phyloP scores from a whole-genome alignment of 2,888 invertebrate species.

The Sphinx pinastri region DNA sequence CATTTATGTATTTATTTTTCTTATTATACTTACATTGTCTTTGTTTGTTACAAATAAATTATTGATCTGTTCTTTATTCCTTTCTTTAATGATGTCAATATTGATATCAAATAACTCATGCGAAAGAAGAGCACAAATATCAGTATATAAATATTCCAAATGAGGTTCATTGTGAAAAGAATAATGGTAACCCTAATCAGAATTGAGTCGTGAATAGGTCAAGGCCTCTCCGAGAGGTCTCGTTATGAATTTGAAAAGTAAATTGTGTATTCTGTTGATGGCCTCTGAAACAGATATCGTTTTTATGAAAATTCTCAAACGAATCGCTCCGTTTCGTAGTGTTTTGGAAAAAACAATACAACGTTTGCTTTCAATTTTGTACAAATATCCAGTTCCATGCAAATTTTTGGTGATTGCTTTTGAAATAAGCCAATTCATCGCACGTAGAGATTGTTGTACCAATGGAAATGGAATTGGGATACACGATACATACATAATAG shows the following conservation, averaged over 20 bases:
- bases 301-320: constrained; percentile 39
- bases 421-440: constrained; percentile 7
- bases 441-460: neutral
- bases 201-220: constrained; percentile 29
- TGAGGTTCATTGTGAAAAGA: neutral
- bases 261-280: constrained; percentile 46
- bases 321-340: constrained; percentile 9
- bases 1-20: too few species aligned
- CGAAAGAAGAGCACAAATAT: too few species aligned
- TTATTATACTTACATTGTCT: too few species aligned
- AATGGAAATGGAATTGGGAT: neutral
- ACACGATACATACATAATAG: too few species aligned
- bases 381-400: constrained; percentile 15
- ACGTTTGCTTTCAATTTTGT: constrained; percentile 18
- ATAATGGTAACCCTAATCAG: constrained; percentile 6
- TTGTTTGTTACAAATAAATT: too few species aligned
- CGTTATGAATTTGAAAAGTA: constrained; percentile 46
- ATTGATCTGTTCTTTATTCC: neutral
- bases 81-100: too few species aligned
- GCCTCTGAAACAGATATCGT: constrained; percentile 41
- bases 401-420: constrained; percentile 24
- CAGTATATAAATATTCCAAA: neutral
- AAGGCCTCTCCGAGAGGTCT: constrained; percentile 33
- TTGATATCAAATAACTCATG: too few species aligned
- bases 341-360: neutral